These are phyloP conservation scores for Apocheima hispidaria DNA, from an alignment of 2,888 invertebrate species.

Conservation along the genomic window DNA sequence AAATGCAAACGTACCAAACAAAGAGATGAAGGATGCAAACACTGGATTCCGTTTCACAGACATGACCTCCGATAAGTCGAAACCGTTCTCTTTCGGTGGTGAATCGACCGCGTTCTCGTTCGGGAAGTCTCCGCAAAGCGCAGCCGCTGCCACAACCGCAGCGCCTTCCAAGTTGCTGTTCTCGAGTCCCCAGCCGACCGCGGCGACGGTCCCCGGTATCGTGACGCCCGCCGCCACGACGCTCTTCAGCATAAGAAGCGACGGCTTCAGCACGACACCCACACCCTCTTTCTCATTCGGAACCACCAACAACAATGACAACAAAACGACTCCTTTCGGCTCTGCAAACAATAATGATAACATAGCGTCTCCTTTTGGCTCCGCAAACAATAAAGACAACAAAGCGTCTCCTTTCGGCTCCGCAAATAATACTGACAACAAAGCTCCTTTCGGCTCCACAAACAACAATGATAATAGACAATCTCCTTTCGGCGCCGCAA, in stretches of 20 bases:
- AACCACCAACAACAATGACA: constrained; percentile 34
- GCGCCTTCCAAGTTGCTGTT: constrained; percentile 46
- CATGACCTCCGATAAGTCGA: not conserved
- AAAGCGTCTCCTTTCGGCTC: constrained; percentile 42
- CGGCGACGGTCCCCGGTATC: constrained; percentile 7
- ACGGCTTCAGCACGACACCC: constrained; percentile 42
- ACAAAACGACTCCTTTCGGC: not conserved
- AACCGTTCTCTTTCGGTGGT: constrained; percentile 12
- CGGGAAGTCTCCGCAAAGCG: not conserved
- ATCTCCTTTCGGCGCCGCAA: not conserved
- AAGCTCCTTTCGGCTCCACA: not conserved
- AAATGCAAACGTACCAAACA: not conserved
- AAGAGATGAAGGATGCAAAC: not conserved
- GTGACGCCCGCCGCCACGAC: constrained; percentile 39
- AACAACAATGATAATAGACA: too few relatives aligned
- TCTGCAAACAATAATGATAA: too few relatives aligned
- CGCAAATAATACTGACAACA: constrained; percentile 27
- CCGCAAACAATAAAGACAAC: not conserved
- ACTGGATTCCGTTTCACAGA: not conserved
- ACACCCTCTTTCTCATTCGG: constrained; percentile 63
- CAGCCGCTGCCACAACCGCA: constrained; percentile 39
- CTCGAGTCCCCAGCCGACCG: constrained; percentile 47
- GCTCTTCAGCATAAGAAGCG: constrained; percentile 66
- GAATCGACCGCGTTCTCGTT: constrained; percentile 8
- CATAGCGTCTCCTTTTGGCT: not conserved